A percentile compares a stretch with the other conserved stretches of the same genome.
phyloP scores from a whole-genome alignment of 1,140 invertebrate species.

The Phortica variegata region DNA sequence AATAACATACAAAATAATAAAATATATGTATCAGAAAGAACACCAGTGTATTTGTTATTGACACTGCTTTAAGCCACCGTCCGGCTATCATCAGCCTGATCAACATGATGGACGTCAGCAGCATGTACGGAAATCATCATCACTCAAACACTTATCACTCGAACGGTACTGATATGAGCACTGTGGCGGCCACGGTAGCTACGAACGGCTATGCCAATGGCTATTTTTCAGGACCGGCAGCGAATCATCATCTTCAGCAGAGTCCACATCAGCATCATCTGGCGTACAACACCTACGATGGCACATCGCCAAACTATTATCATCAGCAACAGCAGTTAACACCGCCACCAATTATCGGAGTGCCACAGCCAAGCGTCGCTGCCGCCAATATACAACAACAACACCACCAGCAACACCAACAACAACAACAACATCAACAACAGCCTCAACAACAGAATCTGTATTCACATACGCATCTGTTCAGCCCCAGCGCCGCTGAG shows the following conservation, averaged over 20 bases:
- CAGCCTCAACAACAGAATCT: constrained; percentile 28
- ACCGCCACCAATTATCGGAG: constrained; percentile 7
- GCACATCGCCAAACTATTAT: constrained; percentile 27
- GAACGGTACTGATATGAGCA: constrained; percentile 23
- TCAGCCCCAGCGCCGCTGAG: constrained; percentile 54
- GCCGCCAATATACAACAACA: constrained; percentile 30
- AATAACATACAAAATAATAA: neutral
- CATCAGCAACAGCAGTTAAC: constrained; percentile 26
- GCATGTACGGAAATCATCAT: constrained; percentile 67
- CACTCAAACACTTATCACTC: constrained; percentile 56
- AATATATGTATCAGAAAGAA: neutral
- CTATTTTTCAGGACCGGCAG: constrained; percentile 46
- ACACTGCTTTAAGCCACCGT: neutral
- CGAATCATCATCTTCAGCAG: constrained; percentile 30
- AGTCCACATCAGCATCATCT: constrained; percentile 9
- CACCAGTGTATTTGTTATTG: neutral
- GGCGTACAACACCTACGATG: constrained; percentile 22
- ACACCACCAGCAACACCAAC: constrained; percentile 35
- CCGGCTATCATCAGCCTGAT: neutral
- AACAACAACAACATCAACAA: constrained; percentile 30
- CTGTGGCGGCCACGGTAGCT: constrained; percentile 11
- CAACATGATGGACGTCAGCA: constrained; percentile 71
- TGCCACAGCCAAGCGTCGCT: constrained; percentile 4
- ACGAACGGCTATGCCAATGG: constrained; percentile 36
- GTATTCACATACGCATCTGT: constrained; percentile 48